Base-by-base conservation (phyloP, 2,888 invertebrate species). In the Gerris lacustris region DNA sequence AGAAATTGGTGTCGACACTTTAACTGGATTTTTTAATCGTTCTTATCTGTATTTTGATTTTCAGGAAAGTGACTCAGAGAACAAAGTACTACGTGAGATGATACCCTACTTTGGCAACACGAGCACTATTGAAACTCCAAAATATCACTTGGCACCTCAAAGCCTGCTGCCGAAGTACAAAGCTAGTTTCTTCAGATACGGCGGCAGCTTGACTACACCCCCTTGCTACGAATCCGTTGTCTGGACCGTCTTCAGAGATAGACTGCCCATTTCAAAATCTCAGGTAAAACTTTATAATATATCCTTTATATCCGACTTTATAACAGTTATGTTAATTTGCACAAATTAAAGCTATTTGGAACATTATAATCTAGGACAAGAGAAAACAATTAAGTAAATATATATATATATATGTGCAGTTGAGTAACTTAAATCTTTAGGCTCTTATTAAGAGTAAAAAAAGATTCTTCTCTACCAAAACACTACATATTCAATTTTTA, bases 161-260 rank as follows among this genome's bases (percentile, higher is more conserved):
- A 80, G 82, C 15, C 82, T 89, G 69, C 76, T 90, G 63, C 86
- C 87, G 6, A 80, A 82, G 43, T 81, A 85, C 75, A 80, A 80
- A 31, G 80, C 81, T 0, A 79, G 80, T 0, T 88, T 85, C 77
- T 89, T 84, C 79, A 83, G 87, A 44, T 91, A 91, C 77, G 80
- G 84, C 1, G 91, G 91, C 0, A 91, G 91, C 0, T 81, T 91
- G 74, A 91, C 91, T 5, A 90, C 90, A 0, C 91, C 91, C 9
- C 82, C 81, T 66, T 91, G 91, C 78, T 85, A 85, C 69, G 91
- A 91, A 79, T 84, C 84, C 0, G 89, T 91, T n/a, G 84, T 84
- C 6, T 91, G 91, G 89, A 87, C 89, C 44, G 84, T 91, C 4
- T 81, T 86, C 71, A 82, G 82, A 0, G 81, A 84, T 45, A 83